phyloP scores from a whole-genome alignment of 2,113 vertebrate species.

The Formicarius rufipectus region DNA sequence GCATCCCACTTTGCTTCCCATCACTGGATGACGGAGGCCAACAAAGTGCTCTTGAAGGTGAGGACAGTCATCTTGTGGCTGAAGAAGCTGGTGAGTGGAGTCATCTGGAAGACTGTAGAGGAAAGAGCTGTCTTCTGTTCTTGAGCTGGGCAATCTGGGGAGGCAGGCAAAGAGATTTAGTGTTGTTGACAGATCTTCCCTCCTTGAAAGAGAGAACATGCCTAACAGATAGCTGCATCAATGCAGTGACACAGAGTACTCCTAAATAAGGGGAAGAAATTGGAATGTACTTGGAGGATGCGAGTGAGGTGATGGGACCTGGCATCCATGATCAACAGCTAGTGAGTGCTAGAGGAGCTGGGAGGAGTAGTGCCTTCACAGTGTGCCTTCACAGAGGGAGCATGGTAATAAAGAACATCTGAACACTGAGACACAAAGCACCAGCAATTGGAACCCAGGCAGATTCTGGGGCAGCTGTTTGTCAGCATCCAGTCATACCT shows the following conservation, averaged over 20 bases:
- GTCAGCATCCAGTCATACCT: neutral
- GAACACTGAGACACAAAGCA: neutral
- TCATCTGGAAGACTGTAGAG: slow-evolving; percentile 78
- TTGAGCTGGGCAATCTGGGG: neutral
- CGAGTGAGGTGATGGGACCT: neutral
- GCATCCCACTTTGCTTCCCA: slow-evolving; percentile 27
- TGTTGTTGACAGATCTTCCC: neutral
- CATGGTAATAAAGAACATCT: neutral
- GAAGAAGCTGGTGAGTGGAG: slow-evolving; percentile 78
- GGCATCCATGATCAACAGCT: neutral
- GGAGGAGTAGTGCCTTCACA: neutral
- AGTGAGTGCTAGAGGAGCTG: neutral
- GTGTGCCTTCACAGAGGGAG: neutral
- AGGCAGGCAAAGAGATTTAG: neutral
- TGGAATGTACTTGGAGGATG: neutral
- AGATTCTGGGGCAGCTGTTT: neutral
- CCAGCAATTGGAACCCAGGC: neutral
- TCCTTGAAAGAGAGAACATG: neutral
- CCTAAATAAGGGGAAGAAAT: neutral
- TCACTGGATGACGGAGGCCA: slow-evolving; percentile 35
- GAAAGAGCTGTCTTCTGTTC: slow-evolving; percentile 73
- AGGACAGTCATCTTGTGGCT: slow-evolving; percentile 55
- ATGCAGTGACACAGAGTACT: neutral
- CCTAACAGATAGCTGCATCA: neutral
- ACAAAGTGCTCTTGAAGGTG: slow-evolving; percentile 69